Conservation (phyloP, 2,797 vertebrate species). For the Phoxinus dragarum region DNA sequence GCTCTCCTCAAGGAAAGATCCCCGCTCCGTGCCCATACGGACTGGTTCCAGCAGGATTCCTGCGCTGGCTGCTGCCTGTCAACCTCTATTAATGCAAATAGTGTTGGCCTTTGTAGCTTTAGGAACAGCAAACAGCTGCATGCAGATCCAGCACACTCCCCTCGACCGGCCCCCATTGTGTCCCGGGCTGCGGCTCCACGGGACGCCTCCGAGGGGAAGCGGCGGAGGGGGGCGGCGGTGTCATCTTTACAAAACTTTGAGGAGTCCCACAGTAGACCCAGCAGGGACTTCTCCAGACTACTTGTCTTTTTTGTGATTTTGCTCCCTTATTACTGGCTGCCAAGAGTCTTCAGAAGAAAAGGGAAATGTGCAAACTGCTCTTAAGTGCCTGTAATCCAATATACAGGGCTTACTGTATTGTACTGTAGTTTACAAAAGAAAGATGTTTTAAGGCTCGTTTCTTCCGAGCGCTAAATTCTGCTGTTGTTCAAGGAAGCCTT, state of each 20-base stretch:
- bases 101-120: slow-evolving; percentile 92
- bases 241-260: slow-evolving; percentile 86
- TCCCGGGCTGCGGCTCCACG: slow-evolving; percentile 86
- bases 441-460: slow-evolving; percentile 57
- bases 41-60: slow-evolving; percentile 71
- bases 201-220: slow-evolving; percentile 82
- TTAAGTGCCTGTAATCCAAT: slow-evolving; percentile 78
- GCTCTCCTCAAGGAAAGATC: neutral
- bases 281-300: slow-evolving; percentile 80
- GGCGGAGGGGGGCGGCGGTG: slow-evolving; percentile 78
- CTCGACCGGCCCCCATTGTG: slow-evolving; percentile 89
- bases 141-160: slow-evolving; percentile 89
- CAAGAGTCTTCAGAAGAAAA: slow-evolving; percentile 79
- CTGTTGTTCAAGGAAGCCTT: neutral
- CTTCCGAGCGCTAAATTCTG: slow-evolving; percentile 34
- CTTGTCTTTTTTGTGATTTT: slow-evolving; percentile 82
- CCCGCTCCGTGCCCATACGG: neutral
- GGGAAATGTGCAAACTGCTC: slow-evolving; percentile 77
- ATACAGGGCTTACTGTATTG: slow-evolving; percentile 69
- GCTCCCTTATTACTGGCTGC: slow-evolving; percentile 80
- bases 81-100: slow-evolving; percentile 87
- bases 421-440: slow-evolving; percentile 66
- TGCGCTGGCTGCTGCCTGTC: slow-evolving; percentile 87
- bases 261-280: slow-evolving; percentile 82
- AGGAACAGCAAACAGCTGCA: slow-evolving; percentile 96